Evolutionary conservation across 2,113 vertebrate species (phyloP), one percentile per base, ranked within the genome.

Genomic region (Nansenia antarctica): DNA sequence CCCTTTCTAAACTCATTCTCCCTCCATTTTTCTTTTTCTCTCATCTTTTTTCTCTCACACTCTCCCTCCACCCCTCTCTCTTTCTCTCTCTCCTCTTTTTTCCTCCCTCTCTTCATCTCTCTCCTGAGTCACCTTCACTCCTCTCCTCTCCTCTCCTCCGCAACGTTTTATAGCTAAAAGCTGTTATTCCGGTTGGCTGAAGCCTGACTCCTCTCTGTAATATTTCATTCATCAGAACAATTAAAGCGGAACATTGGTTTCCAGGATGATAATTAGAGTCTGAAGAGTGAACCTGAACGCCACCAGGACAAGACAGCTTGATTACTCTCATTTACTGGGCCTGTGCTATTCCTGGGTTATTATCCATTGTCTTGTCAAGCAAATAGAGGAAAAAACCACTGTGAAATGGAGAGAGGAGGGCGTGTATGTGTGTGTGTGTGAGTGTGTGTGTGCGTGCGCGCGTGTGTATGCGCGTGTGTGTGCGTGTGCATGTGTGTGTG

Each of bases 181-280:
- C 88, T 86, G 86, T 92, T 91, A 89, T 91, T 91, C 91, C 86
- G 83, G 86, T 88, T 72, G 85, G 76, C 85, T 90, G 90, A 81
- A 72, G 78, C 83, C 80, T 70, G 74, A 87, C 89, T 91, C 87
- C 85, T 88, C 87, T 82, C 82, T 81, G 80, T 89, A 90, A 90
- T 91, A 90, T 90, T 92, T 92, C 89, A 90, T 91, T 91, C 89
- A 90, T 91, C 85, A 84, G 89, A 90, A 90, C 88, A 91, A 92
- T 92, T 92, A 91, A 92, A 91, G 91, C 82, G 87, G 88, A 91
- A 91, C 91, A 90, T 90, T 88, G 90, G 84, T 91, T 91, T 89
- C 87, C 77, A 82, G 88, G 88, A 79, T 85, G 83, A 90, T 92
- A 91, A 92, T 92, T 90, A 90, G 87, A 87, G 83, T 89, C 89